Base-by-base conservation (phyloP, 2,888 invertebrate species). In the Troides helena region DNA sequence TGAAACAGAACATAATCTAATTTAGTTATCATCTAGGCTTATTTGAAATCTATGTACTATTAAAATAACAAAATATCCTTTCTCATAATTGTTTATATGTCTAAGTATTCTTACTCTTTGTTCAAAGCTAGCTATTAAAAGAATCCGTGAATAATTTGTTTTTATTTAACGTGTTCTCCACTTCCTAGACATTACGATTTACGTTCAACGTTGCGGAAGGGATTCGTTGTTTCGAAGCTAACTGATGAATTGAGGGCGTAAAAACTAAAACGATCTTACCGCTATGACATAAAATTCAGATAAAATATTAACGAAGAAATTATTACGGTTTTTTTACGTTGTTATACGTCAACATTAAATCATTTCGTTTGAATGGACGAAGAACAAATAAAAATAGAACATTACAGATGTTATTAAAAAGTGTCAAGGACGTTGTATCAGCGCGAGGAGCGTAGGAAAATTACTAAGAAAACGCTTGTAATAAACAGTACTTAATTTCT, bases 201-300 rank as follows among this genome's bases (percentile, higher is more conserved):
- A 50, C n/a, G 30, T 62, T 63, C 18, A 39, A 70, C 46, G 43
- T 66, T 63, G 56, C 56, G 56, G 60, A 64, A 70, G 60, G 43
- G 60, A 59, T 62, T 58, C 10, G 8, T 62, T 23, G 43, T 43
- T 46, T 46, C 17, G 25, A n/a, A 25, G 30, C 36, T 50, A 21
- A 56, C 56, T 65, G 30, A 56, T 56, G 56, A 65, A 65, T 65
- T 23, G 30, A 65, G 7, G 14, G n/a, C n/a, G 17, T 46, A 43
- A 25, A 21, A 58, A 46, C n/a, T 7, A 3, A 56, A 39, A 7
- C n/a, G n/a, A 57, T 59, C 62, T 14, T 57, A 57, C 43, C 30
- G 46, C n/a, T 10, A 21, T 43, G 53, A 30, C 30, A 53, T 67
- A 61, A 61, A 67, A 62, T 57, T 67, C 18, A 43, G 57, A 67